phyloP scores from a whole-genome alignment of 2,797 vertebrate species.

The Tragopan temminckii region DNA sequence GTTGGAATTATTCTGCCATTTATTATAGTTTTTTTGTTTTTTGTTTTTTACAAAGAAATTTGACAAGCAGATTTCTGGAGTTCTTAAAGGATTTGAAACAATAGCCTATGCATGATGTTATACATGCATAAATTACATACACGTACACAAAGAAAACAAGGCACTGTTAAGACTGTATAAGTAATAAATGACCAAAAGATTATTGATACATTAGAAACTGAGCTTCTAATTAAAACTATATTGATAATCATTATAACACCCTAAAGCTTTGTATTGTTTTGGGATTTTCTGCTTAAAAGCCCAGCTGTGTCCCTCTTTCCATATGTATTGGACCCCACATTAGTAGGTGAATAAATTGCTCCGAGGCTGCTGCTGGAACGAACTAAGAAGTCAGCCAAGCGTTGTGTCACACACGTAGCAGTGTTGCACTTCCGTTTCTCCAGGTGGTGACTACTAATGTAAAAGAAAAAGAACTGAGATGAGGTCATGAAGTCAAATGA shows the following conservation, averaged over 20 bases:
- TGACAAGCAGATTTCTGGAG: constrained; percentile 29
- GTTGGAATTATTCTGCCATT: constrained; percentile 31
- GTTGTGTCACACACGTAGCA: constrained; percentile 91
- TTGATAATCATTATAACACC: neutral
- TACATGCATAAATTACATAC: neutral
- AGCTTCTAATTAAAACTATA: neutral
- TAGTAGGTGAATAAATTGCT: constrained; percentile 85
- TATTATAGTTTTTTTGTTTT: neutral
- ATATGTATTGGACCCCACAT: constrained; percentile 90
- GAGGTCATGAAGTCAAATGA: neutral
- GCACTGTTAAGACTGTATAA: constrained; percentile 49
- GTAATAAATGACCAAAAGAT: neutral
- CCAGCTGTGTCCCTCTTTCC: constrained; percentile 87
- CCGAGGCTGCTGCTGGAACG: constrained; percentile 88
- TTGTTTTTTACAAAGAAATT: constrained; percentile 33
- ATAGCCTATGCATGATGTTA: neutral
- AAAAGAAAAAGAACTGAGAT: constrained; percentile 18
- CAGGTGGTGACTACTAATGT: constrained; percentile 73
- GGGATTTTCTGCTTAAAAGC: constrained; percentile 40
- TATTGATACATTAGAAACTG: neutral
- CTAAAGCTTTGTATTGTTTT: constrained; percentile 81
- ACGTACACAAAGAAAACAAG: constrained; percentile 42
- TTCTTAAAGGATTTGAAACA: neutral
- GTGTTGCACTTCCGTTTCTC: constrained; percentile 92
- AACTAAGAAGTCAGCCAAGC: constrained; percentile 90